Evolutionary conservation across 2,888 invertebrate species (phyloP), one percentile per base, ranked within the genome.

Genomic region (Aelia acuminata): DNA sequence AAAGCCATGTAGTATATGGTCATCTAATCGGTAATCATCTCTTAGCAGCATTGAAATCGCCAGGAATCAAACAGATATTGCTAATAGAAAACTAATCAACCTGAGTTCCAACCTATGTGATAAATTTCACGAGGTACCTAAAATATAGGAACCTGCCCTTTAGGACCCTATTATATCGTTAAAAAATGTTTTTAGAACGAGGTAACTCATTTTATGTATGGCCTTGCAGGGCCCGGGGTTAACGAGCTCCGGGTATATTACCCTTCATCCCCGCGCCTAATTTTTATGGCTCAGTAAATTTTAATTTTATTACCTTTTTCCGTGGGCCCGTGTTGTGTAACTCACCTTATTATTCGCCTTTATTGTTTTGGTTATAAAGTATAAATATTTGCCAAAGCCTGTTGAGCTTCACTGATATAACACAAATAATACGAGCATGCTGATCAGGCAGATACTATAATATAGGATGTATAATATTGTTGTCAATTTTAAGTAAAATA

Each of bases 101-200:
- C 2, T 63, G 63, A 15, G 26, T 63, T 63, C 31, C 5, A 53
- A 10, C 4, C 53, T 11, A n/a, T 13, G 13, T n/a, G n/a, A n/a
- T 57, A 57, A 57, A 57, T 26, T 57, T 57, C 13, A 11, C 11
- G 63, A 70, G 63, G 35, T 20, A 70, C 63, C 63, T 15, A 70
- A 70, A 70, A 70, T 70, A 70, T 20, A 70, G 35, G 31, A 35
- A 70, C n/a, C 31, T 70, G 63, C 63, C 63, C 63, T 70, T 35
- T 20, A 35, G 8, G 63, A 70, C 31, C 31, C 8, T 70, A 70
- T 70, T 70, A 70, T 70, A 35, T 20, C 63, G 31, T 70, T 35
- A 70, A 70, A 70, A 70, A 70, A 70, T 35, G 57, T 70, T 70
- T 70, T 70, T 70, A 70, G 31, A 26, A 15, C 63, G 63, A 70